phyloP scores from a whole-genome alignment of 1,140 invertebrate species.

The Ceratoteleas bidentatus region DNA sequence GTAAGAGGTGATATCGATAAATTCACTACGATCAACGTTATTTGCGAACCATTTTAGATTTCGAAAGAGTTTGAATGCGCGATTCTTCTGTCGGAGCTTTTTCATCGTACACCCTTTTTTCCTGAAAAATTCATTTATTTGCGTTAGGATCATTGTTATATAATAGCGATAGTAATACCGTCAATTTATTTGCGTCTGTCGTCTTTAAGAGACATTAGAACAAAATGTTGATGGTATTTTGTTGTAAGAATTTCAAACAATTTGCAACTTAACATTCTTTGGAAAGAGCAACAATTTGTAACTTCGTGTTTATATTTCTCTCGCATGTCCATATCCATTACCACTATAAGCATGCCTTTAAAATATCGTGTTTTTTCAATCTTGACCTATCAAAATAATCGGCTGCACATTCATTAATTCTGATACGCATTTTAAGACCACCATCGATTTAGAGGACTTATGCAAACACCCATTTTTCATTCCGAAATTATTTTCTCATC shows the following conservation, averaged over 20 bases:
- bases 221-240: conserved; percentile 6
- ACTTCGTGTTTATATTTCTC: too few species aligned
- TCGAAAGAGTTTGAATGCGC: not conserved
- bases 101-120: conserved; percentile 8
- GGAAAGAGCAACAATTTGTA: not conserved
- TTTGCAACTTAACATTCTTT: not conserved
- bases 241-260: not conserved
- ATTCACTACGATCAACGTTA: not conserved
- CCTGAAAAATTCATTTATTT: conserved; percentile 12
- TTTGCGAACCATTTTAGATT: not conserved
- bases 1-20: conserved; percentile 28
- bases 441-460: conserved; percentile 30
- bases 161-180: conserved; percentile 11
- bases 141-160: conserved; percentile 7
- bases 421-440: not conserved
- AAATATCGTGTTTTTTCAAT: too few species aligned
- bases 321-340: not conserved
- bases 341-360: too few species aligned
- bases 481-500: not conserved
- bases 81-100: conserved; percentile 1
- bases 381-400: too few species aligned
- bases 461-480: conserved; percentile 31
- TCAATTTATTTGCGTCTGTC: conserved; percentile 16
- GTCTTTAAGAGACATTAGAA: conserved; percentile 7
- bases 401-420: not conserved